phyloP scores from a whole-genome alignment of 2,113 vertebrate genomes.

The Marmota monax region DNA sequence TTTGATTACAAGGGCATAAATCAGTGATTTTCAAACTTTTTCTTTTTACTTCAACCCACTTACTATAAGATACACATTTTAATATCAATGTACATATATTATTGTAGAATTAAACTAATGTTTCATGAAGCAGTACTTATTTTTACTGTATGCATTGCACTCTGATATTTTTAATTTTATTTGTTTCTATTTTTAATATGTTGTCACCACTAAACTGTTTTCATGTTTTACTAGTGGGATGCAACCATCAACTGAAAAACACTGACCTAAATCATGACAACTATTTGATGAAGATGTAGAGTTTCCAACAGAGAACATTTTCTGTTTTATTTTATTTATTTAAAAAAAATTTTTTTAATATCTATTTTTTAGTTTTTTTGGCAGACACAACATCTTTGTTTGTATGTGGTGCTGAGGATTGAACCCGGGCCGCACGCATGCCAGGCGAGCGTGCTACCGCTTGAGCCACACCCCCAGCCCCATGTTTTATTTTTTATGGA shows the following conservation, averaged over 20 bases:
- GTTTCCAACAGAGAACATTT: slow-evolving; percentile 9
- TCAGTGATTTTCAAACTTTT: slow-evolving; percentile 28
- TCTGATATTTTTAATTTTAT: slow-evolving; percentile 45
- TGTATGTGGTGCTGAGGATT: too few species aligned
- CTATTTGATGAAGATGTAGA: neutral
- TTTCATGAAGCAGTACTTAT: neutral
- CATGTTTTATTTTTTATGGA: slow-evolving; percentile 43
- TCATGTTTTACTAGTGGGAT: neutral
- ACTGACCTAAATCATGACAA: neutral
- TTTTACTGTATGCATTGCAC: neutral
- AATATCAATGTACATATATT: neutral
- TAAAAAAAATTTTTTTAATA: too few species aligned
- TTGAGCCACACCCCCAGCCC: too few species aligned
- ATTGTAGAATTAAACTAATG: neutral
- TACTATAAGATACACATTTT: slow-evolving; percentile 5
- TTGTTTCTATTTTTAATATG: neutral
- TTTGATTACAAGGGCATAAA: neutral
- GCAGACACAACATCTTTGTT: too few species aligned
- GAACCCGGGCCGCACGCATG: too few species aligned
- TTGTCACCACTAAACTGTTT: slow-evolving; percentile 31
- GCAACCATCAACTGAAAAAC: neutral
- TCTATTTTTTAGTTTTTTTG: too few species aligned
- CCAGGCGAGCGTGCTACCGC: too few species aligned
- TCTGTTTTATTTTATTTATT: slow-evolving; percentile 4
- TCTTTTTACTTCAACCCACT: neutral